These are phyloP conservation scores for Dicyrtoma fusca DNA, from an alignment of 2,888 invertebrate species.

Conservation along the genomic window DNA sequence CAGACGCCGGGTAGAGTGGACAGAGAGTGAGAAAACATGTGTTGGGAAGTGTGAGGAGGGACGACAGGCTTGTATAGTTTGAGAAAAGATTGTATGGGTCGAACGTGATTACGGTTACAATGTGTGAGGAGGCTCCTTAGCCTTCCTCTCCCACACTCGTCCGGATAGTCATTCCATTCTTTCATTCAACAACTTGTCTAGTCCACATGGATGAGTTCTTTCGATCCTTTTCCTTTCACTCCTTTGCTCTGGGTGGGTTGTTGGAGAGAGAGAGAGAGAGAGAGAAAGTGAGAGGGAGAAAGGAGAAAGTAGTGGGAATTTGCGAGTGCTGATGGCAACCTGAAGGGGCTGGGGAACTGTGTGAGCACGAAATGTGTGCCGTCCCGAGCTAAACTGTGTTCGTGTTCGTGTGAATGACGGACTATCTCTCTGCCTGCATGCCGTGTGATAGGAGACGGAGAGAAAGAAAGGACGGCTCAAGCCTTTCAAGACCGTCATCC, in stretches of 20 bases:
- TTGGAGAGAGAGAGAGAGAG: neutral
- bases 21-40: neutral
- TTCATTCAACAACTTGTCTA: conserved; percentile 10
- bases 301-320: neutral
- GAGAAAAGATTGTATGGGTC: conserved; percentile 1
- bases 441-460: neutral
- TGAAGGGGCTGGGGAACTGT: too few relatives aligned
- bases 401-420: neutral
- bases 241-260: too few relatives aligned
- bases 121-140: neutral
- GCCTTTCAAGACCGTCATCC: too few relatives aligned
- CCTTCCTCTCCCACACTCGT: too few relatives aligned
- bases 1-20: neutral
- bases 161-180: too few relatives aligned
- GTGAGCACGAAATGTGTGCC: too few relatives aligned
- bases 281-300: neutral
- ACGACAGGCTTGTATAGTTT: neutral
- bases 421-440: neutral
- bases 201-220: conserved; percentile 5
- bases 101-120: conserved; percentile 3
- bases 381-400: too few relatives aligned
- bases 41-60: too few relatives aligned
- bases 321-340: neutral
- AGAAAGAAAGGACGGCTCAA: conserved; percentile 1
- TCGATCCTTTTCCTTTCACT: neutral